A percentile compares a stretch with the other conserved stretches of the same genome.
phyloP scores from a whole-genome alignment of 2,888 invertebrate species.

The Ophion slaviceki region DNA sequence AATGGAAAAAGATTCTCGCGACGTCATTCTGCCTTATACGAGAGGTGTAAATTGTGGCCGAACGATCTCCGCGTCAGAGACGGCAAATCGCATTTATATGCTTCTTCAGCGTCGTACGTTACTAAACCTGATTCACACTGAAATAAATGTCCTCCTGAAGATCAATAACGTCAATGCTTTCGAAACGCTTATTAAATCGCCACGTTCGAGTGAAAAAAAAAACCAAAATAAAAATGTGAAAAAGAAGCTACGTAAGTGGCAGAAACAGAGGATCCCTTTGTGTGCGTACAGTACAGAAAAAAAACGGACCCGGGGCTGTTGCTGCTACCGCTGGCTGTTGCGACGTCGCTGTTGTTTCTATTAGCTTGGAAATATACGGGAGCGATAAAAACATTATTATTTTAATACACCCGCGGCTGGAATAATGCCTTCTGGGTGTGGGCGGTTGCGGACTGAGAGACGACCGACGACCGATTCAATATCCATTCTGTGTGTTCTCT shows the following conservation, averaged over 20 bases:
- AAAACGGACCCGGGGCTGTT: conserved; percentile 14
- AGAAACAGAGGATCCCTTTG: not conserved
- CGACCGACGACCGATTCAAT: conserved; percentile 76
- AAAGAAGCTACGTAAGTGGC: conserved; percentile 2
- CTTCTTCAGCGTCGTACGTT: conserved; percentile 13
- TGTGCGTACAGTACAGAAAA: conserved; percentile 21
- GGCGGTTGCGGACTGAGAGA: conserved; percentile 71
- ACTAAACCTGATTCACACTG: not conserved
- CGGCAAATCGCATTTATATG: not conserved
- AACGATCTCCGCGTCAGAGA: not conserved
- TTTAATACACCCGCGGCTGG: conserved; percentile 67
- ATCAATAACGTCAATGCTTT: conserved; percentile 22
- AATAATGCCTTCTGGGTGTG: conserved; percentile 66
- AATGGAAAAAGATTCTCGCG: not conserved
- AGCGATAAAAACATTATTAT: conserved; percentile 75
- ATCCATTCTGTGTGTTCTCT: conserved; percentile 73
- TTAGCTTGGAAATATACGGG: conserved; percentile 52
- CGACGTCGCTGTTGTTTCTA: conserved; percentile 43
- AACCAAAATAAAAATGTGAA: not conserved
- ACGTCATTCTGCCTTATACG: not conserved
- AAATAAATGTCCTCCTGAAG: conserved; percentile 2
- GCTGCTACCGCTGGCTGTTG: conserved; percentile 14
- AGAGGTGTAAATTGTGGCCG: not conserved
- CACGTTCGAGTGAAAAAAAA: conserved; percentile 18
- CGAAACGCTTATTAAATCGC: conserved; percentile 45